These are phyloP conservation scores for Beris morrisii DNA, from an alignment of 2,888 invertebrate genomes.

Conservation along the genomic window DNA sequence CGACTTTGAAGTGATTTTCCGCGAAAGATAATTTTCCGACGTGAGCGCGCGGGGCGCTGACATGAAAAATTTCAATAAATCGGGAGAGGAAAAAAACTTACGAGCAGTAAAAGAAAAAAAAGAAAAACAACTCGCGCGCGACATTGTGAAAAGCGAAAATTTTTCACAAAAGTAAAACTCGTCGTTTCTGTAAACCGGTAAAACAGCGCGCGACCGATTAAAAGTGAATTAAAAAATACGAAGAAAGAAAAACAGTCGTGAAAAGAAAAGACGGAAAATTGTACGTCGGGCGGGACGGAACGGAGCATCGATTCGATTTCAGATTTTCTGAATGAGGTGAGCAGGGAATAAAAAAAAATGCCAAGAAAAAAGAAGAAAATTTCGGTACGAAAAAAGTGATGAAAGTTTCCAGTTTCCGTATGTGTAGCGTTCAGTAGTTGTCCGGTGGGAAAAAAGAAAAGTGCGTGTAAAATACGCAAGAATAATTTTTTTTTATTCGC, in stretches of 20 bases:
- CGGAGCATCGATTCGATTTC: too few relatives aligned
- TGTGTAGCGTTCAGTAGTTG: too few relatives aligned
- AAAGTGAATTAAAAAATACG: conserved; percentile 20
- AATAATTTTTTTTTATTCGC: too few relatives aligned
- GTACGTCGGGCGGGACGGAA: not conserved
- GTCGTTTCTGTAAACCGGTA: conserved; percentile 23
- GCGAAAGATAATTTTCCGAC: conserved; percentile 38
- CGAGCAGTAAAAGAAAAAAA: conserved; percentile 22
- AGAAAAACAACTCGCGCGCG: conserved; percentile 3
- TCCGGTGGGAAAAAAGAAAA: too few relatives aligned
- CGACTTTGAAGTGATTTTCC: conserved; percentile 40
- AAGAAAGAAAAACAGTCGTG: not conserved
- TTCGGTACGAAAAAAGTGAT: too few relatives aligned
- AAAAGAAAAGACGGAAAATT: conserved; percentile 2
- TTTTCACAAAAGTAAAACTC: not conserved
- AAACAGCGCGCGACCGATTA: conserved; percentile 15
- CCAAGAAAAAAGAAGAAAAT: too few relatives aligned
- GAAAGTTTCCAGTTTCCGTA: too few relatives aligned
- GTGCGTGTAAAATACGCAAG: too few relatives aligned
- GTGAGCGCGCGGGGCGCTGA: conserved; percentile 30
- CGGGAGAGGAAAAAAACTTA: not conserved
- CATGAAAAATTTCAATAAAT: conserved; percentile 17
- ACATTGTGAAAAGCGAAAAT: conserved; percentile 7
- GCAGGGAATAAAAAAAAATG: too few relatives aligned
- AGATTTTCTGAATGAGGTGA: too few relatives aligned